Evolutionary conservation across 2,888 invertebrate species (phyloP).

Genomic region (Cerastis leucographa): DNA sequence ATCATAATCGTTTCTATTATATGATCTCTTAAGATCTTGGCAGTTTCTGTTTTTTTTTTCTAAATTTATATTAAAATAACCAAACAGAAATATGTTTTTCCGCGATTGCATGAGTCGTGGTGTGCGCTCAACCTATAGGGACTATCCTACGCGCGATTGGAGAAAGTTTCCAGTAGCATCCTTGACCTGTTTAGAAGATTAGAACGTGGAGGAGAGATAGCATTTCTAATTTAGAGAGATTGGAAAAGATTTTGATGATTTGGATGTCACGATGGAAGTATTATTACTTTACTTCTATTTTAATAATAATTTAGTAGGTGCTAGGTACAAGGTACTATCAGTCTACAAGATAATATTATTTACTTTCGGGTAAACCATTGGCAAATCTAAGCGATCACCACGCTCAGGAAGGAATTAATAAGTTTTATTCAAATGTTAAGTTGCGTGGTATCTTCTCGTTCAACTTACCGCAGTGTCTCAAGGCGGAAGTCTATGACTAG

Average conservation of each 20-base stretch:
- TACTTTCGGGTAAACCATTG: background rate
- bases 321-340: background rate
- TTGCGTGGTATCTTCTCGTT: no score
- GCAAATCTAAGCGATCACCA: background rate
- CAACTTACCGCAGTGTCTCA: no score
- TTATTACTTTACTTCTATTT: background rate
- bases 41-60: background rate
- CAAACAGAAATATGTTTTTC: background rate
- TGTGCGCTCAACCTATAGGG: constrained; percentile 36
- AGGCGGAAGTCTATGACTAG: no score
- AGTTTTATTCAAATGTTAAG: no score
- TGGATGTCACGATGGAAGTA: no score
- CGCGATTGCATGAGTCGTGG: background rate
- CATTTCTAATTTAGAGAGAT: constrained; percentile 46
- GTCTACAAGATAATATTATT: background rate
- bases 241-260: constrained; percentile 35
- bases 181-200: constrained; percentile 68
- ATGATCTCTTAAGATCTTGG: background rate
- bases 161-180: constrained; percentile 67
- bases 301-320: background rate
- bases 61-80: background rate
- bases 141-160: constrained; percentile 39
- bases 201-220: constrained; percentile 54
- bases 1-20: background rate
- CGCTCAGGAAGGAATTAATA: background rate